phyloP scores from a whole-genome alignment of 1,140 invertebrate species.

The Lepidurus packardi region DNA sequence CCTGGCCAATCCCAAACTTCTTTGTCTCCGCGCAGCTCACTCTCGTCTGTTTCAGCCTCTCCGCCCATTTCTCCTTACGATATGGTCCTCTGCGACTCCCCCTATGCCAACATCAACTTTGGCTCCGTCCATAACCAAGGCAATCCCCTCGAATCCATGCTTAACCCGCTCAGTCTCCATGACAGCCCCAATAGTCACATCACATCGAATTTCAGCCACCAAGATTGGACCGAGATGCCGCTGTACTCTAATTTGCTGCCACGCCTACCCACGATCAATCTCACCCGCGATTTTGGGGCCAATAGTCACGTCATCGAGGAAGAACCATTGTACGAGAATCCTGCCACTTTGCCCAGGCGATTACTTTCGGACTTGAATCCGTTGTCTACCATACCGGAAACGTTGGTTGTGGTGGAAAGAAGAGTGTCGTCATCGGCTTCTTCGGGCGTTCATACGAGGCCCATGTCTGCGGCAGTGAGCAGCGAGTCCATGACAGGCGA shows the following conservation, averaged over 20 bases:
- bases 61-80: slow-evolving; percentile 51
- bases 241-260: slow-evolving; percentile 3
- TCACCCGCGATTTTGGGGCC: not conserved
- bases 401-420: slow-evolving; percentile 28
- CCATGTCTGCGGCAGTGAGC: slow-evolving; percentile 87
- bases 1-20: slow-evolving; percentile 55
- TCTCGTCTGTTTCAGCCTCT: slow-evolving; percentile 75
- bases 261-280: not conserved
- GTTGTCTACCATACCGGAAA: slow-evolving; percentile 61
- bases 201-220: slow-evolving; percentile 18
- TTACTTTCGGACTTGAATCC: slow-evolving; percentile 43
- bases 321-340: slow-evolving; percentile 29
- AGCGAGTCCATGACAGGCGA: slow-evolving; percentile 95
- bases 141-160: not conserved
- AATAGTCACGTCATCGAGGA: not conserved
- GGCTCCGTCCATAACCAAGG: not conserved
- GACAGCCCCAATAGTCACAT: not conserved
- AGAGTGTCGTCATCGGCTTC: slow-evolving; percentile 47
- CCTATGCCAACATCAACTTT: slow-evolving; percentile 32
- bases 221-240: not conserved
- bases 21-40: slow-evolving; percentile 72
- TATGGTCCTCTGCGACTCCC: slow-evolving; percentile 44
- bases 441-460: slow-evolving; percentile 68
- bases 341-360: slow-evolving; percentile 20
- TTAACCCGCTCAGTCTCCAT: slow-evolving; percentile 5